Evolutionary conservation across 2,113 vertebrate species (phyloP), one percentile per base, ranked within the genome.

Genomic region (Rhea americana): DNA sequence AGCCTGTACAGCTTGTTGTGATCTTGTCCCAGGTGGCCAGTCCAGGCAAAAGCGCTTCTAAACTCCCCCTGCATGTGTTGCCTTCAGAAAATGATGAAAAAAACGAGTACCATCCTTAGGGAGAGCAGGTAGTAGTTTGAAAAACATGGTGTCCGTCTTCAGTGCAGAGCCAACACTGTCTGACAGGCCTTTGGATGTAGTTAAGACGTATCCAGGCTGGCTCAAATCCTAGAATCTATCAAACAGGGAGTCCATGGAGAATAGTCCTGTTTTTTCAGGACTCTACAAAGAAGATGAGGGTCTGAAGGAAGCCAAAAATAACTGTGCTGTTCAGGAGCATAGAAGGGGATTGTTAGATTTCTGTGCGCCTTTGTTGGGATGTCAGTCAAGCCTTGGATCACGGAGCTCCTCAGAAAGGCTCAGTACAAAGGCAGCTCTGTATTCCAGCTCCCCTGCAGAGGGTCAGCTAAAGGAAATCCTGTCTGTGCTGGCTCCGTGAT

Each of bases 301-400:
- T 86, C 70, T 83, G 72, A 67, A 94, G 91, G 93, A 85, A 93
- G 92, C 89, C 89, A 84, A 89, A 90, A 92, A 63, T 85, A 78
- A 85, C 86, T 53, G 25, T 5, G 37, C 70, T 51, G 71, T 93
- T 92, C 9, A 20, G 45, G 37, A 94, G 86, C 77, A 85, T 28
- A 93, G 77, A 75, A 72, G 48, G 75, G 74, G 81, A 70, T 90
- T 82, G 86, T 93, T 71, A 2, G 17, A 5, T 83, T 66, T 85
- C 91, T 91, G 79, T 11, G 68, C 78, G 43, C 35, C 75, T 89
- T 91, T 93, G 71, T 76, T 7, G 61, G 43, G 84, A 17, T 1
- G 10, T 73, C 41, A 48, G 67, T 75, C 53, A 62, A 80, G 79
- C 67, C 5, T 11, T 35, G 66, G 61, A 50, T 77, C 1, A 8